phyloP scores from a whole-genome alignment of 2,113 vertebrate genomes.

The Serilophus lunatus region DNA sequence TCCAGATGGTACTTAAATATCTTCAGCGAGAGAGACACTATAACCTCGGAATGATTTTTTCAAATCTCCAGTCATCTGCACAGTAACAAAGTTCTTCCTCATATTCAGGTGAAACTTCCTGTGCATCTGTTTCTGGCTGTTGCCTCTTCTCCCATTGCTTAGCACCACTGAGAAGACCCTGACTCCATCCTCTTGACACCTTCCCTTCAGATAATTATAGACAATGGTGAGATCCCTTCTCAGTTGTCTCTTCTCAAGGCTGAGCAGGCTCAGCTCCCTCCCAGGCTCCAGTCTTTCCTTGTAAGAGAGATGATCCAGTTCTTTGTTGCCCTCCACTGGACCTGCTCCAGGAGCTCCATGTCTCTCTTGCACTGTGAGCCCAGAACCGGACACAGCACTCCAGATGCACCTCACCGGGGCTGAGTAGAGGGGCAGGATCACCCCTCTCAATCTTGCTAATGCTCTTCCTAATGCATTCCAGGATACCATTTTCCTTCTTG shows the following conservation, averaged over 20 bases:
- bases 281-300: background rate
- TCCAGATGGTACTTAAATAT: background rate
- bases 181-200: background rate
- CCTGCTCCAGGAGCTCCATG: background rate
- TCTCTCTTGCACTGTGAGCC: background rate
- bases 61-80: background rate
- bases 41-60: background rate
- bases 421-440: background rate
- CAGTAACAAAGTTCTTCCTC: background rate
- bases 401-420: background rate
- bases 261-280: background rate
- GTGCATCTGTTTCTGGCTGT: background rate
- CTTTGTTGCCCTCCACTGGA: background rate
- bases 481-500: background rate
- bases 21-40: background rate
- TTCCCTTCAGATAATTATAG: background rate
- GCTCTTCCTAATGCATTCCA: background rate
- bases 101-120: background rate
- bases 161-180: background rate
- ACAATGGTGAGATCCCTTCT: fast-evolving
- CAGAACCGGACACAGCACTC: background rate
- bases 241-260: fast-evolving
- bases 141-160: background rate
- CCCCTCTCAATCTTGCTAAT: fast-evolving
- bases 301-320: background rate